Percentiles rank a stretch among this genome's conserved stretches.
phyloP scores from a whole-genome alignment of 2,888 invertebrate genomes.

The Proisotoma minuta region DNA sequence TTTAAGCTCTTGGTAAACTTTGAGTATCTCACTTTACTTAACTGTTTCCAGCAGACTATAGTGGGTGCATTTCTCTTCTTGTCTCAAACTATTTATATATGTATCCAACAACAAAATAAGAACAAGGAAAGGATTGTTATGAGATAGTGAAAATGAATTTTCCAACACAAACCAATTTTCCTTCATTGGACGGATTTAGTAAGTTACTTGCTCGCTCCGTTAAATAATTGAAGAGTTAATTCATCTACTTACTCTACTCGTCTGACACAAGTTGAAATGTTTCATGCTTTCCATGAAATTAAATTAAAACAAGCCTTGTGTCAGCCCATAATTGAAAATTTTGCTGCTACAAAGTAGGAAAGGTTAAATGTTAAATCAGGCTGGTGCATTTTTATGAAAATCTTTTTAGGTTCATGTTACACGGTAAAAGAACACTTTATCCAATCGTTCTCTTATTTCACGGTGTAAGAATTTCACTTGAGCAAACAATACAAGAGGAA shows the following conservation, averaged over 20 bases:
- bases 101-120: neutral
- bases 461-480: constrained; percentile 2
- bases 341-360: too few relatives aligned
- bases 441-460: constrained; percentile 5
- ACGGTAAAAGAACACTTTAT: neutral
- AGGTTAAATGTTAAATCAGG: too few relatives aligned
- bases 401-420: too few relatives aligned
- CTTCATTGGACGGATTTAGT: neutral
- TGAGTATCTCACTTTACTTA: neutral
- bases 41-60: too few relatives aligned
- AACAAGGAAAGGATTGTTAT: neutral
- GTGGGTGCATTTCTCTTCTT: neutral
- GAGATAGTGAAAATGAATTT: constrained; percentile 3
- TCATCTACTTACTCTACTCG: too few relatives aligned
- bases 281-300: too few relatives aligned
- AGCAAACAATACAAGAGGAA: neutral
- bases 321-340: too few relatives aligned
- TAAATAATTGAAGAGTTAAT: constrained; percentile 19
- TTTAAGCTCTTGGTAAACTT: neutral
- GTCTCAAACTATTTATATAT: neutral
- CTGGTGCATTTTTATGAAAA: neutral
- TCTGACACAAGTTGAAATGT: too few relatives aligned
- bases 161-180: constrained; percentile 1
- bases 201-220: constrained; percentile 5
- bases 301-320: too few relatives aligned